Conservation (phyloP, 2,888 invertebrate species). For the Caenorhabditis afra region DNA sequence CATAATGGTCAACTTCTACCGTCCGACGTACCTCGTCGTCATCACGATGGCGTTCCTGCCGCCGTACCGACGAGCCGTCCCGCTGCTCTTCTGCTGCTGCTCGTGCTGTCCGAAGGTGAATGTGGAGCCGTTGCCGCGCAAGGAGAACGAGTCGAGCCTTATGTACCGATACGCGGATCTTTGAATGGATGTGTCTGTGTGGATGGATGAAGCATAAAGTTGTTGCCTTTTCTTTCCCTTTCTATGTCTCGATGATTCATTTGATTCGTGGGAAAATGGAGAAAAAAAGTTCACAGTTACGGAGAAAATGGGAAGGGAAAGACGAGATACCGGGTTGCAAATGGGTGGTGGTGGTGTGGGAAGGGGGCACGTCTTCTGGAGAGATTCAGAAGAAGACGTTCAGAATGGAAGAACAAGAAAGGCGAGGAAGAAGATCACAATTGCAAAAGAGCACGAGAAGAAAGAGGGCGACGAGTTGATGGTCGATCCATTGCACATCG, state of each 20-base stretch:
- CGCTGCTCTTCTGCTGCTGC: slow-evolving; percentile 64
- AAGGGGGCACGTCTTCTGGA: neutral
- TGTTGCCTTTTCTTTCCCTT: neutral
- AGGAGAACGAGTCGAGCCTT: slow-evolving; percentile 62
- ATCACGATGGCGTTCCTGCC: slow-evolving; percentile 65
- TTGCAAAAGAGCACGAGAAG: neutral
- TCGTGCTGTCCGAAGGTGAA: slow-evolving; percentile 63
- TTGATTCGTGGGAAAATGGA: slow-evolving; percentile 13
- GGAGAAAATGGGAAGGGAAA: neutral
- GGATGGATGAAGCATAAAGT: slow-evolving; percentile 17
- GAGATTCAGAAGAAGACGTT: neutral
- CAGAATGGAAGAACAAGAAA: too few species aligned
- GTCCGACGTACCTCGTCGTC: slow-evolving; percentile 63
- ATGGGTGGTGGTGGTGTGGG: neutral
- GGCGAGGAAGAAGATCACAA: too few species aligned
- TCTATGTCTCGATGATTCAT: neutral
- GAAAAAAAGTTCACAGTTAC: slow-evolving; percentile 40
- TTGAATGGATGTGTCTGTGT: slow-evolving; percentile 10
- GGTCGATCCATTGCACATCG: slow-evolving; percentile 71
- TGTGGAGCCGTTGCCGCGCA: slow-evolving; percentile 65
- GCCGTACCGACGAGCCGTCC: slow-evolving; percentile 67
- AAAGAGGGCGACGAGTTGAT: slow-evolving; percentile 32
- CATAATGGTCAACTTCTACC: slow-evolving; percentile 61
- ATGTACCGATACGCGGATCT: slow-evolving; percentile 70
- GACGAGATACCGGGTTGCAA: too few species aligned